phyloP scores from a whole-genome alignment of 1,140 invertebrate species.

The Papilio polyxenes region DNA sequence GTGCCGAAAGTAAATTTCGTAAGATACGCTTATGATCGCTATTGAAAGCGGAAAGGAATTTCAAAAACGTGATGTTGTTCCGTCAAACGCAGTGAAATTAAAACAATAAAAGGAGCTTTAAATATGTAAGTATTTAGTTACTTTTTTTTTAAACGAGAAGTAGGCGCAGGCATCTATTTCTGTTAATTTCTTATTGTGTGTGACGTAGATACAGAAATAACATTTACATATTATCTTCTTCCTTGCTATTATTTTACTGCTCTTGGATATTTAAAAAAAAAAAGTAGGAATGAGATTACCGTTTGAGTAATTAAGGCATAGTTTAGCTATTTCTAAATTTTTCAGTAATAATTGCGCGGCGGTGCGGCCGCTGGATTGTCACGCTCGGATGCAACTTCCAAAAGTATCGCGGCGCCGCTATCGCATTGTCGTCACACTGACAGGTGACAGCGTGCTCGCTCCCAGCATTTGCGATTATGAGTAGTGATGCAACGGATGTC shows the following conservation, averaged over 20 bases:
- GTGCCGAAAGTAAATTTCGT: not conserved
- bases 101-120: not conserved
- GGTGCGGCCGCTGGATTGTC: conserved; percentile 1
- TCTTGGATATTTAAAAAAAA: too few relatives aligned
- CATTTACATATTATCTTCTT: too few relatives aligned
- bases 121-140: too few relatives aligned
- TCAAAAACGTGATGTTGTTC: not conserved
- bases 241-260: not conserved
- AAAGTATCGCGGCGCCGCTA: not conserved
- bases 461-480: not conserved
- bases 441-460: not conserved
- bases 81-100: not conserved
- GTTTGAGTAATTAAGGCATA: not conserved
- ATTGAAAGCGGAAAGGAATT: conserved; percentile 17
- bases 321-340: not conserved
- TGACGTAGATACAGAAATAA: too few relatives aligned
- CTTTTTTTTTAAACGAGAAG: too few relatives aligned
- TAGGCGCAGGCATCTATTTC: too few relatives aligned
- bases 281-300: too few relatives aligned
- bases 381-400: not conserved
- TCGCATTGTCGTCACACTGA: not conserved
- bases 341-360: conserved; percentile 7
- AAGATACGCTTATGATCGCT: not conserved
- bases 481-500: too few relatives aligned
- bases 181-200: too few relatives aligned